These are phyloP conservation scores for Drosophila oshimai DNA, from an alignment of 1,140 invertebrate species.

Conservation along the genomic window DNA sequence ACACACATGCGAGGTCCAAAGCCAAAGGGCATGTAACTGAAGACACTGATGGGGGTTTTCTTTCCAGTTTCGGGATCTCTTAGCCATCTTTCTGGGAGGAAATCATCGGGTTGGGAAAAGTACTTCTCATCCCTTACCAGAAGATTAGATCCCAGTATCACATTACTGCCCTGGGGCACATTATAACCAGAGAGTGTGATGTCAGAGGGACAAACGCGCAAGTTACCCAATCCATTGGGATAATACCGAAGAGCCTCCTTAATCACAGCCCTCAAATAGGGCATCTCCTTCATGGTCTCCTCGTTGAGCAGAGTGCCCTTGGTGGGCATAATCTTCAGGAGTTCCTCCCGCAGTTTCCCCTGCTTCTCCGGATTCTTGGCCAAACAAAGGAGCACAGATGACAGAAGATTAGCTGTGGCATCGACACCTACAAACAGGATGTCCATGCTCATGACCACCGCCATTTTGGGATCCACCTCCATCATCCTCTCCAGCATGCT, in stretches of 20 bases:
- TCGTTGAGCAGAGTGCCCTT: conserved; percentile 79
- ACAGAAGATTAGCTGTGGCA: conserved; percentile 70
- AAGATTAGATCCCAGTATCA: conserved; percentile 20
- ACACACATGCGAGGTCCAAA: conserved; percentile 85
- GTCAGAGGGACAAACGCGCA: conserved; percentile 88
- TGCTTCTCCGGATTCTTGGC: conserved; percentile 84
- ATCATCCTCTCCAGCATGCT: conserved; percentile 86
- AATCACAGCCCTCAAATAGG: conserved; percentile 84
- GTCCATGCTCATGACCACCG: conserved; percentile 87
- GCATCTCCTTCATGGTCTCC: conserved; percentile 72
- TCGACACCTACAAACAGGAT: conserved; percentile 90
- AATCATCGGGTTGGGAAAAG: conserved; percentile 87
- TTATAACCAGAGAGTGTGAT: conserved; percentile 90
- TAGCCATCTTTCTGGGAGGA: conserved; percentile 91
- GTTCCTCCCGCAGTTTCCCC: conserved; percentile 83
- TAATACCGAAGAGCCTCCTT: conserved; percentile 89
- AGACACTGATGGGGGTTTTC: conserved; percentile 27
- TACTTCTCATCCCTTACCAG: conserved; percentile 73
- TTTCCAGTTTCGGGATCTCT: conserved; percentile 77
- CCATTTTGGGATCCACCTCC: conserved; percentile 85
- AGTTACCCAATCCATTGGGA: conserved; percentile 92
- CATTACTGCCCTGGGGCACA: conserved; percentile 88
- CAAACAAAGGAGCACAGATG: conserved; percentile 52
- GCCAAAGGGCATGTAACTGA: conserved; percentile 84
- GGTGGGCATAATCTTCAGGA: conserved; percentile 69